Percentiles rank a stretch among this genome's conserved stretches.
These are phyloP conservation scores for Sula dactylatra DNA, from an alignment of 2,113 vertebrate species.

Conservation along the genomic window DNA sequence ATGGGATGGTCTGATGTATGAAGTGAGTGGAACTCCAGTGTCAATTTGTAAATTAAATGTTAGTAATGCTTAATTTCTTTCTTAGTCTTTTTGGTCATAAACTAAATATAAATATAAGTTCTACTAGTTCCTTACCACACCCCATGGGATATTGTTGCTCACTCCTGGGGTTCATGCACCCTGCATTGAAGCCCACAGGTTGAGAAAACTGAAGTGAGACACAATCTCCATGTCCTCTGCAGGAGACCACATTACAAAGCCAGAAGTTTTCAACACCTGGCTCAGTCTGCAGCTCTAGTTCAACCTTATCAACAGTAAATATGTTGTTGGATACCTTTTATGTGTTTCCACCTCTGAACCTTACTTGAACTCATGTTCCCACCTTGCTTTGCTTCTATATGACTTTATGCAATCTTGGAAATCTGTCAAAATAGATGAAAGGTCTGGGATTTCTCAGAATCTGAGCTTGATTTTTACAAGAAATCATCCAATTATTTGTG, in stretches of 20 bases:
- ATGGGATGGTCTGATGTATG: not conserved
- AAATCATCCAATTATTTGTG: not conserved
- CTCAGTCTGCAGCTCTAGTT: not conserved
- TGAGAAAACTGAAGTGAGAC: not conserved
- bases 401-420: not conserved
- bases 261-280: not conserved
- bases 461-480: not conserved
- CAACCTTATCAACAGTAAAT: not conserved
- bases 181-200: no score
- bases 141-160: not conserved
- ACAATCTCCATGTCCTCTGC: not conserved
- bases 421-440: not conserved
- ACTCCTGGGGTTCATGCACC: not conserved
- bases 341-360: not conserved
- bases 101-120: not conserved
- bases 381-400: not conserved
- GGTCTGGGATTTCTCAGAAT: not conserved
- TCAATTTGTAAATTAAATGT: not conserved
- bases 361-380: not conserved
- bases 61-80: not conserved
- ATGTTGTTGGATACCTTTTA: not conserved
- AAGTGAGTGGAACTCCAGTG: not conserved
- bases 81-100: not conserved
- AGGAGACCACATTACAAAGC: not conserved
- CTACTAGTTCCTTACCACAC: not conserved